Percentiles rank a stretch among this genome's conserved stretches.
Evolutionary conservation across 2,113 vertebrate genomes (phyloP).

Genomic region (Chloropsis cyanopogon): DNA sequence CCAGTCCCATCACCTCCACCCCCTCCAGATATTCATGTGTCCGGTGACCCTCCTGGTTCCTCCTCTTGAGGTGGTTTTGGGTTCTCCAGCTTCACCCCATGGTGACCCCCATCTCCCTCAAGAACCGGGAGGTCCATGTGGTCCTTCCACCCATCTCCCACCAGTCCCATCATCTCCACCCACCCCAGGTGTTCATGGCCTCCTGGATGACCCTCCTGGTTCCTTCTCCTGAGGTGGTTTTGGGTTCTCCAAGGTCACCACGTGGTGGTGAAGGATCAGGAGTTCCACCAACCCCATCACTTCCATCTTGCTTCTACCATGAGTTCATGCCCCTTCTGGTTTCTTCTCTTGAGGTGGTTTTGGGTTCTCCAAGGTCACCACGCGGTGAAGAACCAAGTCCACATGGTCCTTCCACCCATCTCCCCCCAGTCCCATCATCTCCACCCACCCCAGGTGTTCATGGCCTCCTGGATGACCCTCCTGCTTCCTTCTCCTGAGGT

Average conservation of each 20-base stretch:
- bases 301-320: neutral
- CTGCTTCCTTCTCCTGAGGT: neutral
- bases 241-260: neutral
- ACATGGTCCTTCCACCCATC: neutral
- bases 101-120: too few species aligned
- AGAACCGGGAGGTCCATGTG: neutral
- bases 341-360: neutral
- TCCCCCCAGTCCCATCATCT: neutral
- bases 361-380: neutral
- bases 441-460: neutral
- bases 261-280: neutral
- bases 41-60: too few species aligned
- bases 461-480: neutral
- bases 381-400: neutral
- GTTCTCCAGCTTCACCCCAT: too few species aligned
- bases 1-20: too few species aligned
- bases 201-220: neutral
- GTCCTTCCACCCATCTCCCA: too few species aligned
- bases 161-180: too few species aligned
- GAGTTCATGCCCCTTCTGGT: neutral
- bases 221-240: neutral
- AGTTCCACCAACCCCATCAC: neutral
- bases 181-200: too few species aligned
- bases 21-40: too few species aligned
- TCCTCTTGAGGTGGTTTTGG: too few species aligned